Evolutionary conservation across 1,140 invertebrate species (phyloP).

Genomic region (Leucophenga varia): DNA sequence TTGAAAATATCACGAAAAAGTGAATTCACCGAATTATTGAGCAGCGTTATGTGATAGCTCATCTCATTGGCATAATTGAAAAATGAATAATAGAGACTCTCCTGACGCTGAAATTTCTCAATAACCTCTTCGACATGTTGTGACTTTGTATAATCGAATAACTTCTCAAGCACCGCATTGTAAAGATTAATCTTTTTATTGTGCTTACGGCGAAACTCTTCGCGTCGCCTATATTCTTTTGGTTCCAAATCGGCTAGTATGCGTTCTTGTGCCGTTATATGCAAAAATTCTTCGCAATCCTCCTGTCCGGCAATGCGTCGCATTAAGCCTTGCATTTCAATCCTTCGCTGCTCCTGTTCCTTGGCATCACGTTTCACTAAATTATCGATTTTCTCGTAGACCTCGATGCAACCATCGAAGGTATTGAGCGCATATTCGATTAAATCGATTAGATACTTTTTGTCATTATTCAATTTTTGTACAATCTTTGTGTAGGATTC

Average conservation of each 20-base stretch:
- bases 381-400: constrained; percentile 19
- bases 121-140: constrained; percentile 16
- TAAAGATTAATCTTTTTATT: constrained; percentile 19
- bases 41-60: constrained; percentile 20
- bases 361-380: constrained; percentile 8
- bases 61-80: constrained; percentile 27
- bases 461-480: constrained; percentile 21
- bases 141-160: constrained; percentile 8
- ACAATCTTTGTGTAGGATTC: constrained; percentile 16
- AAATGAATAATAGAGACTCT: constrained; percentile 21
- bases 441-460: constrained; percentile 24
- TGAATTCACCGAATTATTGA: constrained; percentile 19
- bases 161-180: constrained; percentile 17
- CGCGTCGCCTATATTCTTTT: constrained; percentile 20
- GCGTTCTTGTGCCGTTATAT: constrained; percentile 10
- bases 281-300: constrained; percentile 13
- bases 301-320: constrained; percentile 15
- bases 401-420: constrained; percentile 18
- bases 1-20: constrained; percentile 12
- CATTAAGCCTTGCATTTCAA: constrained; percentile 23
- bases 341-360: constrained; percentile 11
- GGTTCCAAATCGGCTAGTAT: constrained; percentile 17
- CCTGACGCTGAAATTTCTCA: constrained; percentile 19
- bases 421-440: constrained; percentile 20
- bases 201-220: constrained; percentile 15